Percentiles rank a stretch among this genome's conserved stretches.
These are phyloP conservation scores for Amphimallon solstitiale DNA, from an alignment of 2,888 invertebrate genomes.

Conservation along the genomic window DNA sequence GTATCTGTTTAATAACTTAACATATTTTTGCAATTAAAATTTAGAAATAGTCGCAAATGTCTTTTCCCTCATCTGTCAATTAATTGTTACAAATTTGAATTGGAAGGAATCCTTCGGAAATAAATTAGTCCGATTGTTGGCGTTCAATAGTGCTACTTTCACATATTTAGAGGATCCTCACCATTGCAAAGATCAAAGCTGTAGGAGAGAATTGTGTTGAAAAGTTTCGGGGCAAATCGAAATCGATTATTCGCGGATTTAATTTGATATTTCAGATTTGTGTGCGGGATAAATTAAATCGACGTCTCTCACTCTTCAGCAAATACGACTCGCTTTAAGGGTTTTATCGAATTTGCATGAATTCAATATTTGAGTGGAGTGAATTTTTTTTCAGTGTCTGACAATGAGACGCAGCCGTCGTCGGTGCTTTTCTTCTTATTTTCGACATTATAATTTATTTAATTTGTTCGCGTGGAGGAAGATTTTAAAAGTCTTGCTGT, in stretches of 20 bases:
- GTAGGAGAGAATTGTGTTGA: constrained; percentile 8
- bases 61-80: too few relatives aligned
- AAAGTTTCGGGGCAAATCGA: constrained; percentile 19
- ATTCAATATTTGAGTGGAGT: constrained; percentile 2
- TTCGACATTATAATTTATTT: not conserved
- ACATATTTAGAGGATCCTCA: not conserved
- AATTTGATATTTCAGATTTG: constrained; percentile 25
- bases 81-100: not conserved
- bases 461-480: not conserved
- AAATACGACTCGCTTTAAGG: constrained; percentile 1
- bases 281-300: constrained; percentile 29
- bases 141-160: not conserved
- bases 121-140: constrained; percentile 10
- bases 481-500: not conserved
- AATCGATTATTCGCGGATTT: constrained; percentile 23
- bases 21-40: too few relatives aligned
- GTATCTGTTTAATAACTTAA: too few relatives aligned
- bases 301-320: constrained; percentile 14
- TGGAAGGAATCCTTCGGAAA: not conserved
- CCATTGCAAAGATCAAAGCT: constrained; percentile 7
- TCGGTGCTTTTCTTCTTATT: not conserved
- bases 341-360: constrained; percentile 19
- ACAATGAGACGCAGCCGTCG: not conserved
- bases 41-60: too few relatives aligned
- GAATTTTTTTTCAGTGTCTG: not conserved